Percentiles rank a stretch among this genome's conserved stretches.
Conservation (phyloP, 2,113 vertebrate genomes). For the Pipra filicauda region DNA sequence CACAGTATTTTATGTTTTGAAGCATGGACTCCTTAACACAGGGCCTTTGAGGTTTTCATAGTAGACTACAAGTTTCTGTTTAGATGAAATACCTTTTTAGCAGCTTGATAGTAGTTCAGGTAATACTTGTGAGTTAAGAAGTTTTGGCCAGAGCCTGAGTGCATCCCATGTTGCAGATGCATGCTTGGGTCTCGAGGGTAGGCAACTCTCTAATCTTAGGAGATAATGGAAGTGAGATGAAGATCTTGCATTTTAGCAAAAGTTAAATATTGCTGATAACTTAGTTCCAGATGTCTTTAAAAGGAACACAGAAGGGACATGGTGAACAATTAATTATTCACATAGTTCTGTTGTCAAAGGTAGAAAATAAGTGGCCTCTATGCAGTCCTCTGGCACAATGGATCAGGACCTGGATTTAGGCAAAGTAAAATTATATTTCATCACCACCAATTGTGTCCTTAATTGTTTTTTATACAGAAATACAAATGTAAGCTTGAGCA, state of each 20-base stretch:
- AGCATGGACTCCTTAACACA: neutral
- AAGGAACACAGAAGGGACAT: neutral
- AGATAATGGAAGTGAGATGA: neutral
- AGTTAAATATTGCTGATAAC: neutral
- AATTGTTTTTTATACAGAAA: constrained; percentile 14
- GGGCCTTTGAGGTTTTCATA: neutral
- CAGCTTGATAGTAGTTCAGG: neutral
- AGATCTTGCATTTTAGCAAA: neutral
- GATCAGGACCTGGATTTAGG: neutral
- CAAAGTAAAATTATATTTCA: neutral
- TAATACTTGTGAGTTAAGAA: neutral
- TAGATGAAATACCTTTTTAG: neutral
- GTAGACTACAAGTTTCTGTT: neutral
- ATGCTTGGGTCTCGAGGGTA: neutral
- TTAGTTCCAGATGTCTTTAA: neutral
- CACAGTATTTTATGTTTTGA: neutral
- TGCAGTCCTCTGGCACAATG: neutral
- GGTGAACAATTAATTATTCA: neutral
- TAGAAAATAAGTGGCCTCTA: neutral
- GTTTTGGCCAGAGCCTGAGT: neutral
- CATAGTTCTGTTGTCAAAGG: neutral
- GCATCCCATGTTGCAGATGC: neutral
- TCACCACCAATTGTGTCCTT: neutral
- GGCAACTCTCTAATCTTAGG: neutral
- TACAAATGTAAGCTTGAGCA: constrained; percentile 41